Evolutionary conservation across 1,140 invertebrate genomes (phyloP).

Genomic region (Heliconius hewitsoni): DNA sequence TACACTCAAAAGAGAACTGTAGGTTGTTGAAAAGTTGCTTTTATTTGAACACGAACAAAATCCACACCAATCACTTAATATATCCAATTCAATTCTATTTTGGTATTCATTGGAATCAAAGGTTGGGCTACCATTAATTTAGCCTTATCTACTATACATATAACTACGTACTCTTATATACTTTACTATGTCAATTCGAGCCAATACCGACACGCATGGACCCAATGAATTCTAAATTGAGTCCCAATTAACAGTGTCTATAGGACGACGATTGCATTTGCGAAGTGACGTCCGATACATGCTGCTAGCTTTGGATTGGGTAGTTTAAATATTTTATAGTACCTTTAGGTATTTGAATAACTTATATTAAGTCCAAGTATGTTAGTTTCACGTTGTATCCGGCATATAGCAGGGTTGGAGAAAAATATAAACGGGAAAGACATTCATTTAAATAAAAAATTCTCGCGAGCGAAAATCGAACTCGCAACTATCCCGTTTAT

Average conservation of each 20-base stretch:
- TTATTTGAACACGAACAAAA: too few species aligned
- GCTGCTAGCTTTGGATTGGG: neutral
- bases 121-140: neutral
- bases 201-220: conserved; percentile 12
- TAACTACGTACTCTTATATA: neutral
- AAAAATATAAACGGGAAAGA: too few species aligned
- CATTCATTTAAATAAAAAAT: too few species aligned
- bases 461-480: too few species aligned
- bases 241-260: conserved; percentile 21
- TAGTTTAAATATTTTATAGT: neutral
- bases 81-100: conserved; percentile 1
- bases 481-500: too few species aligned
- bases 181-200: neutral
- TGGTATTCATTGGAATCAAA: neutral
- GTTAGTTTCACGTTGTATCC: too few species aligned
- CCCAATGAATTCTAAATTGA: conserved; percentile 25
- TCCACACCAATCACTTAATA: neutral
- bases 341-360: neutral
- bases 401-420: too few species aligned
- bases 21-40: too few species aligned
- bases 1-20: too few species aligned
- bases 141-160: neutral
- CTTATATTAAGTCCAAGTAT: neutral
- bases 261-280: conserved; percentile 10
- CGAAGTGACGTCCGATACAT: neutral